A percentile compares a stretch with the other conserved stretches of the same genome.
phyloP scores from a whole-genome alignment of 2,113 vertebrate genomes.

The Syngnathus typhle region DNA sequence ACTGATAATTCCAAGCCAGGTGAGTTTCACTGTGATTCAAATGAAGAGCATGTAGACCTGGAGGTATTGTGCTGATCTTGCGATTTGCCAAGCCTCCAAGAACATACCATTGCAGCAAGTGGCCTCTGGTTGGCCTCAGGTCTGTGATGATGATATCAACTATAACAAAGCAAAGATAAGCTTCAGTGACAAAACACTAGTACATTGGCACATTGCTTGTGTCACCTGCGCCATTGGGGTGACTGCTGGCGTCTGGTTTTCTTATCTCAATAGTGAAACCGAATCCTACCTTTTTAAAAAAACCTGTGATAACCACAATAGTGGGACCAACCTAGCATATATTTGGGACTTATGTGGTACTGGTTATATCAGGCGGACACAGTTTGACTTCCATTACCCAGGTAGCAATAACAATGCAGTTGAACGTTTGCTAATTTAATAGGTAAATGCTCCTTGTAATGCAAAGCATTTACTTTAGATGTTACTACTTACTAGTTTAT shows the following conservation, averaged over 20 bases:
- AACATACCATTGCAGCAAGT: constrained; percentile 73
- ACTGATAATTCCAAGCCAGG: constrained; percentile 67
- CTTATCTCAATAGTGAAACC: constrained; percentile 64
- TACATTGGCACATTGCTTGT: constrained; percentile 67
- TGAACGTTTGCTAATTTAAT: background rate
- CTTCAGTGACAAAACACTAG: constrained; percentile 67
- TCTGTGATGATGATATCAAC: constrained; percentile 70
- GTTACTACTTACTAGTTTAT: too few species aligned
- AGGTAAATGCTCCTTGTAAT: background rate
- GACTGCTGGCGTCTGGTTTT: constrained; percentile 58
- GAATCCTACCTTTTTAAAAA: constrained; percentile 65
- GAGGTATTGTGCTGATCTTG: too few species aligned
- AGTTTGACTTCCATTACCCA: constrained; percentile 72
- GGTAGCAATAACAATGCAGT: constrained; percentile 51
- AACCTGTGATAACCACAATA: constrained; percentile 76
- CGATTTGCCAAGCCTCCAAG: constrained; percentile 63
- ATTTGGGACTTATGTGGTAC: constrained; percentile 78
- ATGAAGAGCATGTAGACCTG: constrained; percentile 46
- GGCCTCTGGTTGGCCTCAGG: constrained; percentile 71
- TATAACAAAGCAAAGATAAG: constrained; percentile 69
- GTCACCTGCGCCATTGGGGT: constrained; percentile 74
- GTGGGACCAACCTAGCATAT: constrained; percentile 70
- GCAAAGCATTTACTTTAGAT: background rate
- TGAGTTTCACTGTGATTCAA: constrained; percentile 61
- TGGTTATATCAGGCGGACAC: constrained; percentile 74